Base-by-base conservation (phyloP, 2,888 invertebrate species). In the Eucriotettix oculatus region DNA sequence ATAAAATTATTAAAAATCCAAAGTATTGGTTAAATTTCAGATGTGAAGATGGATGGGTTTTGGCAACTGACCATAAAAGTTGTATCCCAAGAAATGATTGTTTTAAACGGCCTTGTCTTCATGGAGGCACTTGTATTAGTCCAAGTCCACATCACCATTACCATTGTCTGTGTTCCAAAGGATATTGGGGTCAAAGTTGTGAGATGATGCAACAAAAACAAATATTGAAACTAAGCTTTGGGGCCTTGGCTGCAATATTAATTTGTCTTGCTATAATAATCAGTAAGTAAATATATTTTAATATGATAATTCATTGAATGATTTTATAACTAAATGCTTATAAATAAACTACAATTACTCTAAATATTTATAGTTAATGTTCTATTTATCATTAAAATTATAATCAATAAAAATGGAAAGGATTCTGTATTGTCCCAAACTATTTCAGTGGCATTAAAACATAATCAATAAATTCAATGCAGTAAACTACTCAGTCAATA, bases 221-320 rank as follows among this genome's bases (percentile, higher is more conserved):
- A 63, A 73, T 73, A 40, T 69, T 79, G 63, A 73, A 75, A 16
- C 71, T 81, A 60, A 76, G 77, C 63, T 74, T 75, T 65, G 76
- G 78, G 7, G 79, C 79, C 59, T 74, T 82, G 52, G 75, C 79
- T 54, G 77, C 78, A 64, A 79, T 82, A 64, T 69, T 81, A 48
- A 73, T 79, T 63, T 78, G 78, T 64, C 70, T 79, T 54, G 71
- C 78, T 62, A 73, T 77, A 48, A 74, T 80, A 52, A 71, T 79
- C 56, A 70, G 79, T 79, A 70, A 75, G 78, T 76, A n/a, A n/a
- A 29, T 29, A 29, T 29, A 29, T 7, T 29, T 29, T 7, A 29
- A 5, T 29, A 29, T 5, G 29, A n/a, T n/a, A n/a, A n/a, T n/a
- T 29, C 7, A 29, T 29, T 2, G 2, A 7, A 29, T 29, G 29